Evolutionary conservation across 1,140 invertebrate species (phyloP), one percentile per base, ranked within the genome.

Genomic region (Venturia canescens): DNA sequence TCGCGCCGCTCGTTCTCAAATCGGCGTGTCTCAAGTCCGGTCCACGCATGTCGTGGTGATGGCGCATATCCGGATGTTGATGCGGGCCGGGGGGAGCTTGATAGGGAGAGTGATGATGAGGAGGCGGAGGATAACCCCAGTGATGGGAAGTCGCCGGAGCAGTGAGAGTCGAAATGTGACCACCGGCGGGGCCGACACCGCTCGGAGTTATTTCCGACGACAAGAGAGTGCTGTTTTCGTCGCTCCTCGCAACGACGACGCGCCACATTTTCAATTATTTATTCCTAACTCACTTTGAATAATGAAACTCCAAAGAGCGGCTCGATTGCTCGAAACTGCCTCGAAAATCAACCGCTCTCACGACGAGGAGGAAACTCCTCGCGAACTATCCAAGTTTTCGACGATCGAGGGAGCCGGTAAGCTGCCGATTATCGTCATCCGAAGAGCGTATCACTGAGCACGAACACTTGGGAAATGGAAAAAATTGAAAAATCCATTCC

Each of bases 221-320:
- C 67, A 92, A 77, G 34, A 92, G 67, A 0, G 91, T 92, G 71
- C 89, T 91, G 82, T 91, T 91, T 63, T 92, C 91, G 75, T 90
- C 89, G 3, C 90, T 90, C 38, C 92, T 85, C 3, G 92, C 92
- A 23, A 93, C 92, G 0, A 93, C 93, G 4, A 93, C 92, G 53
- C 92, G 89, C 93, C 93, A 93, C 92, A 93, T 92, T 86, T 85
- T 87, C 13, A 27, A 57, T 7, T 44, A 18, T 38, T 76, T 31
- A 57, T 48, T 23, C 21, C 6, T 21, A n/a, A 18, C 50, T 71
- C 71, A 23, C 16, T 50, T 48, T 48, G 48, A 60, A 63, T 53
- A 5, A 15, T 18, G 15, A 53, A 53, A 53, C 15, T 4, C 15
- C 3, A 53, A 15, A 53, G 2, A 15, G 50, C 1, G 3, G 3